A percentile compares a stretch with the other conserved stretches of the same genome.
These are phyloP conservation scores for Grallaria varia DNA, from an alignment of 2,113 vertebrate genomes.

Conservation along the genomic window DNA sequence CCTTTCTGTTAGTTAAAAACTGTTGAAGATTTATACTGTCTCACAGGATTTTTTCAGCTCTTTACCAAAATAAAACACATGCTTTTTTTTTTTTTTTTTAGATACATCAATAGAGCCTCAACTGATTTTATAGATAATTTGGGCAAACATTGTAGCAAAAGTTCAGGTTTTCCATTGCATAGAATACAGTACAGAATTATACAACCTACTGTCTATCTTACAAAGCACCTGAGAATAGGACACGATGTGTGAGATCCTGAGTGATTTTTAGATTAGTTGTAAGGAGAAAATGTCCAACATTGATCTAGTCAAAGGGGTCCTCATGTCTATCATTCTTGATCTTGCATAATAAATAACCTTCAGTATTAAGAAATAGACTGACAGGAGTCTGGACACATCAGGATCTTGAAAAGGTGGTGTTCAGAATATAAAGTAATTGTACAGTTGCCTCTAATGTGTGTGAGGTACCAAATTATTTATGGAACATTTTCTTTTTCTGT, in stretches of 20 bases:
- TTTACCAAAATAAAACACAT: fast-evolving
- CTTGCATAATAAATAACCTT: not conserved
- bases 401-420: not conserved
- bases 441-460: not conserved
- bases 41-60: not conserved
- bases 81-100: not conserved
- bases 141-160: not conserved
- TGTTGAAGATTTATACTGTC: not conserved
- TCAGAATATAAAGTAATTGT: constrained; percentile 21
- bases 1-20: not conserved
- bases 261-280: not conserved
- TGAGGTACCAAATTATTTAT: constrained; percentile 28
- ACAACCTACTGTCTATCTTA: not conserved
- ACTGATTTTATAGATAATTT: not conserved
- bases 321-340: not conserved
- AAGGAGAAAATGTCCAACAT: not conserved
- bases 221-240: not conserved
- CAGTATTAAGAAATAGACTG: constrained; percentile 9
- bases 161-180: not conserved
- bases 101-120: not conserved
- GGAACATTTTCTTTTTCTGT: not conserved
- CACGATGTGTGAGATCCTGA: not conserved
- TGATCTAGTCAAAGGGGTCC: not conserved
- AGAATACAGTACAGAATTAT: not conserved
- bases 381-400: not conserved